Evolutionary conservation across 2,888 invertebrate genomes (phyloP).

Genomic region (Platypus cylindrus): DNA sequence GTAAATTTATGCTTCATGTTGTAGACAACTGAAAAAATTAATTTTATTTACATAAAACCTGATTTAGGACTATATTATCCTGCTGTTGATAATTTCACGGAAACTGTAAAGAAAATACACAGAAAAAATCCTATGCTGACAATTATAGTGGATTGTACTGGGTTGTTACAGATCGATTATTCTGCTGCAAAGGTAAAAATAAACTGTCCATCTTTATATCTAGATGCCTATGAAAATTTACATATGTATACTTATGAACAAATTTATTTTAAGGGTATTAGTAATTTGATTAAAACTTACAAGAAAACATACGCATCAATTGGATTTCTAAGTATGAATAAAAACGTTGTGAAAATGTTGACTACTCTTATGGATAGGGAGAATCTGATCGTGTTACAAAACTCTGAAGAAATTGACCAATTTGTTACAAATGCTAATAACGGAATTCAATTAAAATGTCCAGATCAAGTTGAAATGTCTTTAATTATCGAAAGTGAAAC

Average conservation of each 20-base stretch:
- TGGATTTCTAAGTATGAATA: slow-evolving; percentile 36
- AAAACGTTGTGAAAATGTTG: slow-evolving; percentile 25
- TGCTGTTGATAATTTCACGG: slow-evolving; percentile 51
- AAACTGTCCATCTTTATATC: not conserved
- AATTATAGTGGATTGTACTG: slow-evolving; percentile 50
- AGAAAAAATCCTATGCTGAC: slow-evolving; percentile 37
- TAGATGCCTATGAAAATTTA: too few relatives aligned
- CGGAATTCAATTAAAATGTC: too few relatives aligned
- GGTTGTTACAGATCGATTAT: slow-evolving; percentile 54
- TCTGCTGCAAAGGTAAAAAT: slow-evolving; percentile 46
- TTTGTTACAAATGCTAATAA: too few relatives aligned
- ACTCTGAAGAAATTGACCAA: slow-evolving; percentile 5
- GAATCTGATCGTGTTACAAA: slow-evolving; percentile 7
- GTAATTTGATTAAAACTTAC: slow-evolving; percentile 43
- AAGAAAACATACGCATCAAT: slow-evolving; percentile 39
- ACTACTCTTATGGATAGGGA: slow-evolving; percentile 15
- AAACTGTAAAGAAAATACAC: slow-evolving; percentile 39
- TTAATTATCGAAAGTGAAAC: too few relatives aligned
- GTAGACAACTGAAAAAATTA: slow-evolving; percentile 27
- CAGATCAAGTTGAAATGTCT: too few relatives aligned
- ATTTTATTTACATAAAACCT: slow-evolving; percentile 48
- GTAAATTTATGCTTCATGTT: slow-evolving; percentile 8
- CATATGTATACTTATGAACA: too few relatives aligned
- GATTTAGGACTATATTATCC: slow-evolving; percentile 58
- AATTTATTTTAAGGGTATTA: slow-evolving; percentile 44